Conservation (phyloP, 2,797 vertebrate species). For the Limosa lapponica region DNA sequence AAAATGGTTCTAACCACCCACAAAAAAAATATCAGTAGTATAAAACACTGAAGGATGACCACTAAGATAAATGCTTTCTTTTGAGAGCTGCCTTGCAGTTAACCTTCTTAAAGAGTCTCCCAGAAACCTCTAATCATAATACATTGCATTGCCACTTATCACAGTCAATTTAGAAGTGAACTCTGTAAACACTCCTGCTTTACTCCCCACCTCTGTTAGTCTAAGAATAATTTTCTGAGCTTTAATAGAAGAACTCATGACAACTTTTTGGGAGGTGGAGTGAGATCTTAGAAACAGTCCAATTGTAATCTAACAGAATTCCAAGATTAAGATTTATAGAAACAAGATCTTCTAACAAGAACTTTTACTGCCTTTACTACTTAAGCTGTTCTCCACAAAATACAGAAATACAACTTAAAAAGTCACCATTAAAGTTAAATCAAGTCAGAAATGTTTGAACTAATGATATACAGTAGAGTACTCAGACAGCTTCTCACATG, state of each 20-base stretch:
- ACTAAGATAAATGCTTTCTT: conserved; percentile 77
- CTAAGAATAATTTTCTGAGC: conserved; percentile 69
- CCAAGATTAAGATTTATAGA: conserved; percentile 45
- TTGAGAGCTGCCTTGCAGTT: conserved; percentile 69
- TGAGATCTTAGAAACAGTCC: conserved; percentile 27
- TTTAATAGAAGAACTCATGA: conserved; percentile 54
- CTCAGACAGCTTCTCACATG: conserved; percentile 57
- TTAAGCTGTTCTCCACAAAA: conserved; percentile 30
- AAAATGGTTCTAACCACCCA: conserved; percentile 73
- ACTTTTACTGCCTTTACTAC: conserved; percentile 45
- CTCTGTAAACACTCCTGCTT: conserved; percentile 79
- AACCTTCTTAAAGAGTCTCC: conserved; percentile 71
- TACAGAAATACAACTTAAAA: conserved; percentile 57
- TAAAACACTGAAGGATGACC: conserved; percentile 71
- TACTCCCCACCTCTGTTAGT: conserved; percentile 71
- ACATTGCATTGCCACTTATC: conserved; percentile 73
- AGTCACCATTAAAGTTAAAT: conserved; percentile 64
- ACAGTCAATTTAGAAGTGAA: conserved; percentile 77
- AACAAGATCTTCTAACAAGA: conserved; percentile 1
- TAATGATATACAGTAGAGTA: conserved; percentile 54
- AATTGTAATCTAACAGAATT: conserved; percentile 34
- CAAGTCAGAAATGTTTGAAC: conserved; percentile 63
- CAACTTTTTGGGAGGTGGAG: conserved; percentile 55
- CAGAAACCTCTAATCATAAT: conserved; percentile 68
- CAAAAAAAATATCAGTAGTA: conserved; percentile 61